Evolutionary conservation across 30 jellyfish, hydroid and myxozoan species (phyloP).

Genomic region (Cassiopea andromeda): DNA sequence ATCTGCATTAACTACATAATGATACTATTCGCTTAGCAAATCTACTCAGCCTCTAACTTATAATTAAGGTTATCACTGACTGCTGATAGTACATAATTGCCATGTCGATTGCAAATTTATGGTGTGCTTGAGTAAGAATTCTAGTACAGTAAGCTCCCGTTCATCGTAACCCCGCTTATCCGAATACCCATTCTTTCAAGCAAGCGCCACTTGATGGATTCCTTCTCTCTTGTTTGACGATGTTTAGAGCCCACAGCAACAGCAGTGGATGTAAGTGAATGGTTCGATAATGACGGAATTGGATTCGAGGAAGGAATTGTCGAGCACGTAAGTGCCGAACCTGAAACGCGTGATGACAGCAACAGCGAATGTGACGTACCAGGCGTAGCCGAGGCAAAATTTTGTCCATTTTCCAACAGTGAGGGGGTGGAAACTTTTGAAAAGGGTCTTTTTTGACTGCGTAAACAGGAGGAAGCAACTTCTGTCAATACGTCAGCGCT

Average conservation of each 20-base stretch:
- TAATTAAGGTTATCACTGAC: too few species aligned
- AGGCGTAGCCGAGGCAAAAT: not conserved
- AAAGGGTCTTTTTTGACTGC: not conserved
- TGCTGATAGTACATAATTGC: too few species aligned
- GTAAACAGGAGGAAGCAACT: not conserved
- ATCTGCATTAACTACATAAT: too few species aligned
- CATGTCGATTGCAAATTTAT: too few species aligned
- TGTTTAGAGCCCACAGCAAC: not conserved
- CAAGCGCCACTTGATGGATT: too few species aligned
- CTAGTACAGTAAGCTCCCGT: too few species aligned
- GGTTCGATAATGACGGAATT: not conserved
- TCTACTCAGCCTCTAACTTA: too few species aligned
- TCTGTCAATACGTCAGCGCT: not conserved
- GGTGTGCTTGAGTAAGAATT: too few species aligned
- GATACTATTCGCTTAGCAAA: too few species aligned
- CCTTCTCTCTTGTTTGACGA: too few species aligned
- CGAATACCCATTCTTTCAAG: too few species aligned
- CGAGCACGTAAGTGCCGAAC: slow-evolving; percentile 22
- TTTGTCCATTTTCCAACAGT: not conserved
- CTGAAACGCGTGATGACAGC: not conserved
- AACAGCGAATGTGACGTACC: not conserved
- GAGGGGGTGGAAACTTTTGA: not conserved
- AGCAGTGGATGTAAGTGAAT: not conserved
- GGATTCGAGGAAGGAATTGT: slow-evolving; percentile 6
- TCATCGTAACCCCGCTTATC: too few species aligned